These are phyloP conservation scores for Dendroctonus valens DNA, from an alignment of 1,140 invertebrate genomes.

Conservation along the genomic window DNA sequence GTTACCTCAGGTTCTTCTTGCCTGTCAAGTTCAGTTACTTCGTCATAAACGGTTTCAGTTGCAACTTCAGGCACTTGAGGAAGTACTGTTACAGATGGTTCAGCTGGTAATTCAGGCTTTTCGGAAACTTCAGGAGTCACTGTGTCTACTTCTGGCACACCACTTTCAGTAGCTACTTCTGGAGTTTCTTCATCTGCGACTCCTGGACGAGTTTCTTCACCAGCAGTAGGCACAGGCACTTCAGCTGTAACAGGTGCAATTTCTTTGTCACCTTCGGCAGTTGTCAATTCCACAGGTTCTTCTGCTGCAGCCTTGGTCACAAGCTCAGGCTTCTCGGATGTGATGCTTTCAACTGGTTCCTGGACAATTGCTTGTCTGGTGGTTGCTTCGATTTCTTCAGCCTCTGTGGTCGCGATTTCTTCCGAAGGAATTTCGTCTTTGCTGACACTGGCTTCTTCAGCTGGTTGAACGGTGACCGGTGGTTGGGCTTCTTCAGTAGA, in stretches of 20 bases:
- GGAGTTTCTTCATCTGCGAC: neutral
- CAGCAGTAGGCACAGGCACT: too few relatives aligned
- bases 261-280: too few relatives aligned
- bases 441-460: neutral
- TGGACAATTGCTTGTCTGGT: neutral
- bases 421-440: neutral
- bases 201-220: too few relatives aligned
- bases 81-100: neutral
- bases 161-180: neutral
- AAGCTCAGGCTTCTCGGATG: constrained; percentile 1
- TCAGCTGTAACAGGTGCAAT: too few relatives aligned
- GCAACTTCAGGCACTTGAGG: constrained; percentile 10
- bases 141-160: neutral
- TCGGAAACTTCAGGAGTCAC: constrained; percentile 5
- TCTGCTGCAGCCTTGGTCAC: neutral
- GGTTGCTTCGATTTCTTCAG: neutral
- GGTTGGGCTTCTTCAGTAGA: constrained; percentile 5
- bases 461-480: neutral
- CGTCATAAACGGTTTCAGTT: constrained; percentile 1
- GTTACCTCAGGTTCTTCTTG: neutral
- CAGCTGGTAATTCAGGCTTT: constrained; percentile 5
- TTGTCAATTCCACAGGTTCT: neutral
- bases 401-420: neutral
- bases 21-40: neutral
- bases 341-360: neutral